These are phyloP conservation scores for Cyrtorhinus lividipennis DNA, from an alignment of 1,140 invertebrate genomes.

Conservation along the genomic window DNA sequence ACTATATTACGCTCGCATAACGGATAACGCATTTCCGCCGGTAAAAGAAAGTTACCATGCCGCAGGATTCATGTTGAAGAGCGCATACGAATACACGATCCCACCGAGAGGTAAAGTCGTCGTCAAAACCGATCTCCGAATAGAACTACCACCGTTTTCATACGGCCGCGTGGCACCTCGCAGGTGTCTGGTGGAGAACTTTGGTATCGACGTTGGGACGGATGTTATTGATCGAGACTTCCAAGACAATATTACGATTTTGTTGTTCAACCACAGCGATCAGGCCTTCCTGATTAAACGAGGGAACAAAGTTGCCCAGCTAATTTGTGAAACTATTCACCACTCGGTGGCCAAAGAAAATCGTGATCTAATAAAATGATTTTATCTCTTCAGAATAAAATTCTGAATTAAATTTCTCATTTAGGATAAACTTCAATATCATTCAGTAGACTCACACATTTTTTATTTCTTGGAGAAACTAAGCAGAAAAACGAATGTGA, in stretches of 20 bases:
- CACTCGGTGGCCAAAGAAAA: not conserved
- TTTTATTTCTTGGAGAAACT: too few relatives aligned
- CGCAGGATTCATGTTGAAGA: slow-evolving; percentile 1
- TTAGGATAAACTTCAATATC: too few relatives aligned
- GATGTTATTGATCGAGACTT: not conserved
- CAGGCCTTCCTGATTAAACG: not conserved
- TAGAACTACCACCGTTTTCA: not conserved
- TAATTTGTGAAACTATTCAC: not conserved
- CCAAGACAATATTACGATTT: not conserved
- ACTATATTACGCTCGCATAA: not conserved
- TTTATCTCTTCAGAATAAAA: too few relatives aligned
- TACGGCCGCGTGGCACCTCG: not conserved
- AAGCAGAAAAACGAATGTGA: too few relatives aligned
- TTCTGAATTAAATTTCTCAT: too few relatives aligned
- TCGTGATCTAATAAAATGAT: not conserved
- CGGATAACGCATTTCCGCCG: not conserved
- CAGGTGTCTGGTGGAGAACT: not conserved
- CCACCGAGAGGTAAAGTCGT: not conserved
- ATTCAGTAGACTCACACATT: too few relatives aligned
- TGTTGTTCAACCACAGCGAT: not conserved
- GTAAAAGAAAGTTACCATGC: not conserved
- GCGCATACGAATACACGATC: not conserved
- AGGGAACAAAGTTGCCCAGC: not conserved
- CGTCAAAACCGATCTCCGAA: not conserved
- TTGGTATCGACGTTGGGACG: not conserved